Conservation (phyloP, 2,113 vertebrate species). For the Odocoileus hemionus region DNA sequence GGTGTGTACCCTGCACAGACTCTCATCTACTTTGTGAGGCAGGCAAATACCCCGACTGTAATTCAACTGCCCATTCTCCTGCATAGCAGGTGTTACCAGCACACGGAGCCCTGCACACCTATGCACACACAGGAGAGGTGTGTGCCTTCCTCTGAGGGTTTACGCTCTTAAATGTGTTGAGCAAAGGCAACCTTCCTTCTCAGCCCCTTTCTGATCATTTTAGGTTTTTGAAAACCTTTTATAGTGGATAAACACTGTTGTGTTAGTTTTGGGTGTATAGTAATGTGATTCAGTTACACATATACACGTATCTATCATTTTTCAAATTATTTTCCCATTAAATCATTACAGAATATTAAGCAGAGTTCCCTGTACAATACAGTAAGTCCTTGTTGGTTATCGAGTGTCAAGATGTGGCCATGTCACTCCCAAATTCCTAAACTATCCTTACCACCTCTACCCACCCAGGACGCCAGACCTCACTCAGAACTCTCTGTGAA, state of each 20-base stretch:
- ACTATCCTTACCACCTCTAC: no score
- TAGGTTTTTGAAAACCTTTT: not conserved
- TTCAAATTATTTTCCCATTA: not conserved
- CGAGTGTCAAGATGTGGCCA: not conserved
- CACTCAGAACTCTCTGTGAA: not conserved
- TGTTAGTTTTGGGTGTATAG: not conserved
- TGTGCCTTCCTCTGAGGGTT: not conserved
- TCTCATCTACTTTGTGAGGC: not conserved
- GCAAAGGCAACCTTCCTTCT: not conserved
- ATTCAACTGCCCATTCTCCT: not conserved
- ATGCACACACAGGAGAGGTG: not conserved
- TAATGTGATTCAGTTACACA: not conserved
- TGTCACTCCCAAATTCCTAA: not conserved
- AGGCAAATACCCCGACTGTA: not conserved
- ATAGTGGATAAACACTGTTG: not conserved
- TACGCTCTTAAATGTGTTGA: not conserved
- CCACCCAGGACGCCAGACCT: no score
- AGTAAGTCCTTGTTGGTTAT: not conserved
- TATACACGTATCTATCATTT: fast-evolving
- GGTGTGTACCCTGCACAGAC: not conserved
- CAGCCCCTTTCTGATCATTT: not conserved
- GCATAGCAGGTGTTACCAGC: not conserved
- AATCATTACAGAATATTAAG: not conserved
- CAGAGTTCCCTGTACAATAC: not conserved
- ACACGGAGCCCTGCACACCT: not conserved